Conservation (phyloP, 2,888 invertebrate species). For the Colostygia pectinataria region DNA sequence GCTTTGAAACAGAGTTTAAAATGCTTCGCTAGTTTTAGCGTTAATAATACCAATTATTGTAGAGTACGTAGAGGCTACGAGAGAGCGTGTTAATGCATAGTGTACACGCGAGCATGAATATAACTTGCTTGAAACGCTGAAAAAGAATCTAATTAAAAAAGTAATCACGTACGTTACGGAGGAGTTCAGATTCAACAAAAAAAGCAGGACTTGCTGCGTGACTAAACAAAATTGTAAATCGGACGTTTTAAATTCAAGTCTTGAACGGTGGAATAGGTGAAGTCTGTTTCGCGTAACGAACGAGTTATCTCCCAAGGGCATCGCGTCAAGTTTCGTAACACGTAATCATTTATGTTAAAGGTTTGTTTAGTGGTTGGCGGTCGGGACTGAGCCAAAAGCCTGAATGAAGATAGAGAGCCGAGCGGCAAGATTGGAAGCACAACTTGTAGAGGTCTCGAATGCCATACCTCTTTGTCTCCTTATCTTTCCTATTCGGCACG, state of each 20-base stretch:
- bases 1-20: slow-evolving; percentile 34
- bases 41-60: slow-evolving; percentile 57
- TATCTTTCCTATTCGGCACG: slow-evolving; percentile 33
- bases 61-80: slow-evolving; percentile 44
- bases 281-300: slow-evolving; percentile 52
- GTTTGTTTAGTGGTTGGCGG: slow-evolving; percentile 36
- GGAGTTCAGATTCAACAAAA: slow-evolving; percentile 43
- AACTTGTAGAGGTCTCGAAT: slow-evolving; percentile 35
- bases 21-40: slow-evolving; percentile 29
- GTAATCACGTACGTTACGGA: slow-evolving; percentile 47
- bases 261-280: slow-evolving; percentile 50
- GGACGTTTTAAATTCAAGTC: slow-evolving; percentile 56
- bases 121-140: slow-evolving; percentile 34
- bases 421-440: slow-evolving; percentile 28
- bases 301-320: slow-evolving; percentile 55
- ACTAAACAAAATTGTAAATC: slow-evolving; percentile 50
- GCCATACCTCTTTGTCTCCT: slow-evolving; percentile 36
- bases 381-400: slow-evolving; percentile 30
- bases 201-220: slow-evolving; percentile 38
- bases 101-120: slow-evolving; percentile 51
- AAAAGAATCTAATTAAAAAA: slow-evolving; percentile 53
- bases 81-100: slow-evolving; percentile 55
- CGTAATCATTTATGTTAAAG: slow-evolving; percentile 52
- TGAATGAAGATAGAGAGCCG: slow-evolving; percentile 28
- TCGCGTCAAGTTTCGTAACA: slow-evolving; percentile 46